Evolutionary conservation across 2,888 invertebrate species (phyloP).

Genomic region (Clitarchus hookeri): DNA sequence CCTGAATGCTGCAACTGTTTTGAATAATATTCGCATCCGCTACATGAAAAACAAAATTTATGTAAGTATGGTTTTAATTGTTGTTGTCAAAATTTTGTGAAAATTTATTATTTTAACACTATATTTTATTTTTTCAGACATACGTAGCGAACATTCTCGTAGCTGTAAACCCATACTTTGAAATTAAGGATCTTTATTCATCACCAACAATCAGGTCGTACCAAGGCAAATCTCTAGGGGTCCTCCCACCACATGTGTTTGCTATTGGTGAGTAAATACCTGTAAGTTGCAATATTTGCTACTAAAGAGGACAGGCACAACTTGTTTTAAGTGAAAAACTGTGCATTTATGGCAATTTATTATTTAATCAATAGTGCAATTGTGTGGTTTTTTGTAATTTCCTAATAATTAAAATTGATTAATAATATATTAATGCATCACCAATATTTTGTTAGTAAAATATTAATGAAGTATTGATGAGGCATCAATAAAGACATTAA

Average conservation of each 20-base stretch:
- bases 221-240: constrained; percentile 92
- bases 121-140: constrained; percentile 65
- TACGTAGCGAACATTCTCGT: constrained; percentile 98
- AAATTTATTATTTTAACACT: constrained; percentile 27
- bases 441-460: too few relatives aligned
- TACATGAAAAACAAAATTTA: constrained; percentile 95
- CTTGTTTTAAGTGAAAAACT: too few relatives aligned
- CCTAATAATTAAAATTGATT: too few relatives aligned
- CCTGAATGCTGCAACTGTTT: constrained; percentile 93
- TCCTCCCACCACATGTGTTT: constrained; percentile 94
- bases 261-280: constrained; percentile 75
- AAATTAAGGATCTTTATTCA: constrained; percentile 87
- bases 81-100: neutral
- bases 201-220: constrained; percentile 82
- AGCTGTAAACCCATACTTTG: constrained; percentile 96
- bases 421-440: too few relatives aligned
- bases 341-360: too few relatives aligned
- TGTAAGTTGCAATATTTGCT: too few relatives aligned
- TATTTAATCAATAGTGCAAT: too few relatives aligned
- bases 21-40: constrained; percentile 88
- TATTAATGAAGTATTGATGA: too few relatives aligned
- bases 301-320: too few relatives aligned
- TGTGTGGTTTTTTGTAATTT: too few relatives aligned
- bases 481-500: too few relatives aligned
- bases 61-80: constrained; percentile 66